Base-by-base conservation (phyloP, 1,140 invertebrate genomes). In the Drosophila equinoxialis region DNA sequence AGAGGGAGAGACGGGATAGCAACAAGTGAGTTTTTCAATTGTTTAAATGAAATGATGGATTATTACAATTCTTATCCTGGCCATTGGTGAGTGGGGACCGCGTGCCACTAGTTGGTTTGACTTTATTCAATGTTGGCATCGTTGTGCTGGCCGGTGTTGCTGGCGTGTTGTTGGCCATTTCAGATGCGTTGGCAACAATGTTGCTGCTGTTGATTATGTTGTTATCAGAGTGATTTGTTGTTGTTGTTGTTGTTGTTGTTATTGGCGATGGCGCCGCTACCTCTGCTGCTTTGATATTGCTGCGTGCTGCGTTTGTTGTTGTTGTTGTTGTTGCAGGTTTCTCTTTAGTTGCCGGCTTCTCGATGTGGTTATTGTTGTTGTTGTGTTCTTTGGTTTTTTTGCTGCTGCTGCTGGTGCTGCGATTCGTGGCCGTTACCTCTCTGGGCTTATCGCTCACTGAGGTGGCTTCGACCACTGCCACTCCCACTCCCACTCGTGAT, bases 81-180 rank as follows among this genome's bases (percentile, higher is more conserved):
- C 90, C 90, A 87, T 91, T 91, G 68, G 75, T 71, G 35, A 91
- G 78, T 58, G 78, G 69, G 59, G 80, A 68, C 51, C 80, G 78
- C 41, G 82, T 71, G 67, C 89, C 78, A 69, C 79, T 85, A 7
- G 84, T 79, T 68, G 90, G 77, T 90, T 91, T 91, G 70, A 77
- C 75, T 89, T 91, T 91, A 73, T 84, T 91, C 73, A 91, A 77
- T 71, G 89, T 86, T 91, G 89, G 89, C 89, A 91, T 91, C 72
- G 77, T 90, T 81, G 80, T 90, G 73, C 77, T 69, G 67, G 59
- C 82, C 73, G 77, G 77, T 77, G 69, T 82, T 71, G 71, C 78
- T 68, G 84, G 67, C 74, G 80, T 67, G 54, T 61, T 73, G 57
- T 61, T 73, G 57, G 58, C 72, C 64, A 68, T 68, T 33, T 45